Percentiles rank a stretch among this genome's conserved stretches.
phyloP scores from a whole-genome alignment of 2,797 vertebrate species.

The Yasuhikotakia modesta region DNA sequence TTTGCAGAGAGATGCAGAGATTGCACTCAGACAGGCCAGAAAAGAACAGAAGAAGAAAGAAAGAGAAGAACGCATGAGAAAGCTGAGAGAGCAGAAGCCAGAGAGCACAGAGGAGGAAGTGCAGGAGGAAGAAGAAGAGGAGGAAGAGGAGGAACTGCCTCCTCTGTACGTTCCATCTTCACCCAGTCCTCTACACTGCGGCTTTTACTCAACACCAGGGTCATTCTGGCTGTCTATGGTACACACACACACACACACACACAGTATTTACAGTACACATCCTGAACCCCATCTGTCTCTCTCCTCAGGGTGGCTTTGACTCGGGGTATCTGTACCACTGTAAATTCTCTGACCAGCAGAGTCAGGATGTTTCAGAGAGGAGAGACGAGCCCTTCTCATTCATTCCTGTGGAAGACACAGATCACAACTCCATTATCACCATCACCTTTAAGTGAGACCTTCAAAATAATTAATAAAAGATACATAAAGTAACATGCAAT shows the following conservation, averaged over 20 bases:
- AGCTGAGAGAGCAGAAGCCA: conserved; percentile 65
- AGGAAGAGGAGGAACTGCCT: conserved; percentile 80
- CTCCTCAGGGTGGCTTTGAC: conserved; percentile 84
- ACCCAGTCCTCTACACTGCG: conserved; percentile 86
- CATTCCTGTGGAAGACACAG: conserved; percentile 71
- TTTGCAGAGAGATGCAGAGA: conserved; percentile 80
- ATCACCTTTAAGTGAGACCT: conserved; percentile 84
- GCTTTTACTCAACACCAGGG: conserved; percentile 87
- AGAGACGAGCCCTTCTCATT: conserved; percentile 84
- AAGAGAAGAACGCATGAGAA: conserved; percentile 64
- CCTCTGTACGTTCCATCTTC: conserved; percentile 77
- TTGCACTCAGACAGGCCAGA: conserved; percentile 69
- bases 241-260: conserved; percentile 50
- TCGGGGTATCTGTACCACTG: conserved; percentile 92
- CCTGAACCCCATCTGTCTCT: not conserved
- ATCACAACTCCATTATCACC: conserved; percentile 80
- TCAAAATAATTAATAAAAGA: too few species aligned
- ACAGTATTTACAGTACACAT: conserved; percentile 2
- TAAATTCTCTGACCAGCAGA: conserved; percentile 78
- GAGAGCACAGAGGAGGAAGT: conserved; percentile 55
- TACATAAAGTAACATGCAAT: too few species aligned
- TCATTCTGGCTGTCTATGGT: conserved; percentile 94
- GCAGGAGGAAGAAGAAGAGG: conserved; percentile 58
- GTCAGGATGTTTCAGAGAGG: conserved; percentile 64
- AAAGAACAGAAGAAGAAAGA: conserved; percentile 75